Base-by-base conservation (phyloP, 2,888 invertebrate genomes). In the Heteromurus nitidus region DNA sequence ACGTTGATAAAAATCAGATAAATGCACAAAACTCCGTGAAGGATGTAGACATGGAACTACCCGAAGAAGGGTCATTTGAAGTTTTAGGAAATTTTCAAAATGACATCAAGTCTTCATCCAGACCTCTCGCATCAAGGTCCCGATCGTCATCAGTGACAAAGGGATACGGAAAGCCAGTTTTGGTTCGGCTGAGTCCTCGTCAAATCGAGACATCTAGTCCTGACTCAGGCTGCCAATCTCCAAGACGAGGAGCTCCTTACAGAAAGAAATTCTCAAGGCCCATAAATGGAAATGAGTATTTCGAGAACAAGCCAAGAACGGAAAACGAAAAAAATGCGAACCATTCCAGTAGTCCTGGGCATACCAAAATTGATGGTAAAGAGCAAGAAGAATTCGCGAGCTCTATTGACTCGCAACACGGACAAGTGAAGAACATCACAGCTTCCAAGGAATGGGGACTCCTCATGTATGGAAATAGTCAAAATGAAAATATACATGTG, bases 121-220 rank as follows among this genome's bases (percentile, higher is more conserved):
- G n/a, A n/a, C 22, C 22, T 53, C 20, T 24, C 5, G 3, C 22
- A 9, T 62, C 62, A 28, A 22, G 64, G 1, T 74, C 74, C 2
- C 20, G 64, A 1, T 76, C 77, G n/a, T 24, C 68, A 3, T 69
- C 69, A n/a, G 31, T 18, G 3, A 31, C 50, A 5, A 60, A 53
- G 53, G 62, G 77, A 13, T 69, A 58, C 58, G 77, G 77, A 31
- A 77, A 77, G 53, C 77, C 77, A 20, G 62, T 77, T 24, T 20
- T 77, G 11, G 11, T 77, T 3, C n/a, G 77, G 18, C 47, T 69
- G 62, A 53, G n/a, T n/a, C n/a, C n/a, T n/a, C n/a, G n/a, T n/a
- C n/a, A n/a, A n/a, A n/a, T n/a, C n/a, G n/a, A n/a, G n/a, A n/a
- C n/a, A n/a, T n/a, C n/a, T n/a, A n/a, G n/a, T n/a, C n/a, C n/a